A percentile compares a stretch with the other conserved stretches of the same genome.
Evolutionary conservation across 2,113 vertebrate species (phyloP).

Genomic region (Opisthocomus hoazin): DNA sequence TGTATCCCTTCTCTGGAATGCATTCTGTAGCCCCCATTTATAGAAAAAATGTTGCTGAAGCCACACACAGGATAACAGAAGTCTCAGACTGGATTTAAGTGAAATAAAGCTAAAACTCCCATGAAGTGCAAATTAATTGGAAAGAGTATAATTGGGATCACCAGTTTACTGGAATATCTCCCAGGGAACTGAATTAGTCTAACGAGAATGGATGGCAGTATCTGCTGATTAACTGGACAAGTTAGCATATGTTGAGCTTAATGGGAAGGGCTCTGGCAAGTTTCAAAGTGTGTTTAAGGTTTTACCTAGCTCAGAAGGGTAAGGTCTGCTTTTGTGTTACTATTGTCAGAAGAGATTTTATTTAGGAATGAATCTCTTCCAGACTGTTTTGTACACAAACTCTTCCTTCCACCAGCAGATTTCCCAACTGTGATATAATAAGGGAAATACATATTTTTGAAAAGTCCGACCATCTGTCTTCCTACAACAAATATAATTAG

Average conservation of each 20-base stretch:
- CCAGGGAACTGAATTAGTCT: not conserved
- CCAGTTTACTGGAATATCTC: slow-evolving; percentile 3
- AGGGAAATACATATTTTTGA: not conserved
- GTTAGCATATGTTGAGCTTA: not conserved
- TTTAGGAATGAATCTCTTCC: not conserved
- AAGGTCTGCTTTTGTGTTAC: not conserved
- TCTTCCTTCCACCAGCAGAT: not conserved
- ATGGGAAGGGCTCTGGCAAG: not conserved
- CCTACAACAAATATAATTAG: not conserved
- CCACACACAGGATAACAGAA: not conserved
- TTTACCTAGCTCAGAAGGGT: not conserved
- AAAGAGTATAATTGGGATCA: slow-evolving; percentile 26
- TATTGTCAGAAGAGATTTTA: not conserved
- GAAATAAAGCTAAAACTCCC: not conserved
- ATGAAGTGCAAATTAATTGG: slow-evolving; percentile 26
- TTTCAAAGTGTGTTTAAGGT: not conserved
- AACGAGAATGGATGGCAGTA: slow-evolving; percentile 23
- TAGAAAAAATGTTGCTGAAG: not conserved
- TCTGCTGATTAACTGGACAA: slow-evolving; percentile 11
- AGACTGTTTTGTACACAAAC: not conserved
- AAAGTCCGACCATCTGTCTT: not conserved
- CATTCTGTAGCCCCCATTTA: not conserved
- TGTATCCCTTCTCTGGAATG: not conserved
- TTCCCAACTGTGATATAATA: not conserved
- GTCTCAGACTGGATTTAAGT: not conserved